phyloP scores from a whole-genome alignment of 2,113 vertebrate species.

The Genyomyrus donnyi region DNA sequence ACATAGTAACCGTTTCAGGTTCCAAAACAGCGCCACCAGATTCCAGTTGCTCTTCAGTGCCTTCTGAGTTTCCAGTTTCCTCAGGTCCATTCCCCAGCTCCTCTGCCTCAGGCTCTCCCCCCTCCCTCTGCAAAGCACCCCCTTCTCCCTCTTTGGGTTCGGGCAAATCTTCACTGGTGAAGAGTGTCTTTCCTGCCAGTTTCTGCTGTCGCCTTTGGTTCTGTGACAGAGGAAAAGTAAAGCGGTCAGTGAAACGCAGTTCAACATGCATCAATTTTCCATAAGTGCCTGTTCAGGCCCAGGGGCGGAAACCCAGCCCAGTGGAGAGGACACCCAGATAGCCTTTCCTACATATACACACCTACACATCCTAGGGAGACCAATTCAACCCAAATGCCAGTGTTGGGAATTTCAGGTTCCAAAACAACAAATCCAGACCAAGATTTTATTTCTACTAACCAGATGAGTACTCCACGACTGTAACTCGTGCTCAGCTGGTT shows the following conservation, averaged over 20 bases:
- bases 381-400: background rate
- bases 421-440: background rate
- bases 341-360: background rate
- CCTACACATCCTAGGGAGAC: conserved; percentile 1
- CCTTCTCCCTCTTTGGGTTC: conserved; percentile 16
- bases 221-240: conserved; percentile 46
- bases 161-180: conserved; percentile 26
- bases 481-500: background rate
- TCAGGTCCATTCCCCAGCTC: background rate
- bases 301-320: background rate
- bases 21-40: conserved; percentile 27
- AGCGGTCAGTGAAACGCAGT: background rate
- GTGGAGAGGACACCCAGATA: background rate
- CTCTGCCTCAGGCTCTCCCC: conserved; percentile 1
- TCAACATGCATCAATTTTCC: background rate
- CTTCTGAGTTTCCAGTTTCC: conserved; percentile 3
- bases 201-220: conserved; percentile 82
- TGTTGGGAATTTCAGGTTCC: background rate
- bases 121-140: conserved; percentile 9
- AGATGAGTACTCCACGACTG: background rate
- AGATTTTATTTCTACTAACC: background rate
- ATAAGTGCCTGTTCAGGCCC: background rate
- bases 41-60: background rate
- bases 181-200: conserved; percentile 56
- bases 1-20: conserved; percentile 12